Percentiles rank a stretch among this genome's conserved stretches.
Evolutionary conservation across 2,113 vertebrate genomes (phyloP).

Genomic region (Rhagologus leucostigma): DNA sequence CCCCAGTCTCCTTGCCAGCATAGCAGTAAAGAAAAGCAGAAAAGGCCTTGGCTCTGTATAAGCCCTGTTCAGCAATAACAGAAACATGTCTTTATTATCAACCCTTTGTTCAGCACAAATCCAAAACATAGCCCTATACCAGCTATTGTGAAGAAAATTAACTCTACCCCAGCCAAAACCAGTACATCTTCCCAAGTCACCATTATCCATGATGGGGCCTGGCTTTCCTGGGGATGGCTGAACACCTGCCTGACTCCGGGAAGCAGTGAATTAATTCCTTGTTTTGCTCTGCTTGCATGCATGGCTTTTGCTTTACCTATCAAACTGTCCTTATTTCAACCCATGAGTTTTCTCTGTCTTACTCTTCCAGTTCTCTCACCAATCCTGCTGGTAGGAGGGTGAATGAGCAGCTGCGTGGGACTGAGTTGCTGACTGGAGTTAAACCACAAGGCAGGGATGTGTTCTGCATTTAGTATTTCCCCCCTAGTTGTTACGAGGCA

Average conservation of each 20-base stretch:
- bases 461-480: conserved; percentile 8
- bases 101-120: not conserved
- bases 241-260: not conserved
- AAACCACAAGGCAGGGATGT: not conserved
- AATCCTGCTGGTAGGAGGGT: not conserved
- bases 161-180: not conserved
- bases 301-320: not conserved
- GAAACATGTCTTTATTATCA: not conserved
- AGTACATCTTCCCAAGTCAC: not conserved
- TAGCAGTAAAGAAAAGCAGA: not conserved
- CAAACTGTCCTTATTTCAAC: not conserved
- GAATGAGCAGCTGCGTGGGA: fast-evolving
- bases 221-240: not conserved
- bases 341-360: not conserved
- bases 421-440: not conserved
- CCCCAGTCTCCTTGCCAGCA: not conserved
- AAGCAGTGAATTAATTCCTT: not conserved
- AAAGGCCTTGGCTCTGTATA: not conserved
- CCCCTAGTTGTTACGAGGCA: not conserved
- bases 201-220: not conserved
- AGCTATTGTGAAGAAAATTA: not conserved
- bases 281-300: not conserved
- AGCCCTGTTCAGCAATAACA: not conserved
- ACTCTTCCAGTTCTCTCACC: not conserved
- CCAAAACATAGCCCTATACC: not conserved